phyloP scores from a whole-genome alignment of 2,888 invertebrate species.

The Andrena flavipes region DNA sequence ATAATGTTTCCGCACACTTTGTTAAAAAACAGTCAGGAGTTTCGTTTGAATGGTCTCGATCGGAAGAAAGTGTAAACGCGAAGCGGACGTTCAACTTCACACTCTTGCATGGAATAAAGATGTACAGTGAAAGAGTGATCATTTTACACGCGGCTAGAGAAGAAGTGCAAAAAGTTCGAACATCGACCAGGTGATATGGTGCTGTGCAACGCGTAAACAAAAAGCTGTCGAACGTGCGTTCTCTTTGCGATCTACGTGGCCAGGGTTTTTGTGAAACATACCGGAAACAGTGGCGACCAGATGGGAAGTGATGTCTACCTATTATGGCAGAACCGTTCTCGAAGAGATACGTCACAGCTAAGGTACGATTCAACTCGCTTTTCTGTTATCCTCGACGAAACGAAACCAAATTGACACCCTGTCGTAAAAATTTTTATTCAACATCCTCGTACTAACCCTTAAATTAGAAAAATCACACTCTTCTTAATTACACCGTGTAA shows the following conservation, averaged over 20 bases:
- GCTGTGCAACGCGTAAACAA: constrained; percentile 32
- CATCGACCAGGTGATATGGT: constrained; percentile 49
- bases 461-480: background rate
- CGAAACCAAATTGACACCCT: too few species aligned
- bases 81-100: background rate
- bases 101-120: background rate
- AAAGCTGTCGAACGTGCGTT: constrained; percentile 44
- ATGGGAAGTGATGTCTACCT: constrained; percentile 81
- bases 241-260: constrained; percentile 48
- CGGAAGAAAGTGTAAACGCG: background rate
- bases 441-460: background rate
- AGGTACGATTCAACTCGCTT: constrained; percentile 70
- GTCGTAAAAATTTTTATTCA: background rate
- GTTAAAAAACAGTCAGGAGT: background rate
- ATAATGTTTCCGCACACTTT: background rate
- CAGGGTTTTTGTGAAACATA: constrained; percentile 58
- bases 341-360: constrained; percentile 81
- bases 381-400: background rate
- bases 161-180: constrained; percentile 30
- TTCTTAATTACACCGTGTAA: too few species aligned
- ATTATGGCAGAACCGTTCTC: constrained; percentile 83
- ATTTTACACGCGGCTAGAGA: constrained; percentile 5
- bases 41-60: background rate
- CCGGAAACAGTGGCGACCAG: constrained; percentile 65
- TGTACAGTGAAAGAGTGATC: constrained; percentile 17